A percentile compares a stretch with the other conserved stretches of the same genome.
phyloP scores from a whole-genome alignment of 2,113 vertebrate species.

The Lagopus leucura region DNA sequence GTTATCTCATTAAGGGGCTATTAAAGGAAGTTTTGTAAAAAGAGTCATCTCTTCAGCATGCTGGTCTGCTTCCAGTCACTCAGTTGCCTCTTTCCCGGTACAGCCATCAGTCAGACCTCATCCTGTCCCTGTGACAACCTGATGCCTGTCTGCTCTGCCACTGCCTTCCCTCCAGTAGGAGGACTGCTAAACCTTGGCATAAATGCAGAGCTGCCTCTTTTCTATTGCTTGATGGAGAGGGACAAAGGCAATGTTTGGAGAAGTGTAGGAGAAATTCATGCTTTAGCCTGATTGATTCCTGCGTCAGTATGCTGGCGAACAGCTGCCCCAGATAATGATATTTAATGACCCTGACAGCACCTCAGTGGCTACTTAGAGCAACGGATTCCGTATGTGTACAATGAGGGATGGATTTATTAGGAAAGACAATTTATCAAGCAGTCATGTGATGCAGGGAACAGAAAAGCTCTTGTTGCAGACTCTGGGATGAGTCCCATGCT shows the following conservation, averaged over 20 bases:
- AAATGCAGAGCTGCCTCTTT: neutral
- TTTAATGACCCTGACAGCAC: constrained; percentile 59
- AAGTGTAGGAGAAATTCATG: neutral
- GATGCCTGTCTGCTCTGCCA: constrained; percentile 55
- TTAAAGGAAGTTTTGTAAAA: neutral
- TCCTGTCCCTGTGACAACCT: constrained; percentile 71
- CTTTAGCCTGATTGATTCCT: constrained; percentile 46
- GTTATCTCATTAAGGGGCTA: constrained; percentile 14
- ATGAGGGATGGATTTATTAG: constrained; percentile 20
- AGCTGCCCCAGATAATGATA: constrained; percentile 69
- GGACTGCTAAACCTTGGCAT: constrained; percentile 46
- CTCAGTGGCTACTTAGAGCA: constrained; percentile 34
- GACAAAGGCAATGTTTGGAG: constrained; percentile 23
- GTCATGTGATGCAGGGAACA: neutral
- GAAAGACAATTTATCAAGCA: constrained; percentile 12
- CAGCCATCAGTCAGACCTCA: constrained; percentile 67
- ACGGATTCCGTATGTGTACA: constrained; percentile 10
- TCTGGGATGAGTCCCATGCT: neutral
- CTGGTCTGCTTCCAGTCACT: neutral
- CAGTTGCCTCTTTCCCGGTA: neutral
- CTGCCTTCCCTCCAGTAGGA: constrained; percentile 63
- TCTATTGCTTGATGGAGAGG: neutral
- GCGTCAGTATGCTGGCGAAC: constrained; percentile 22
- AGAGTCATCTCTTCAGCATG: neutral
- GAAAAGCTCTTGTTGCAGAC: constrained; percentile 6